Evolutionary conservation across 2,888 invertebrate species (phyloP), one percentile per base, ranked within the genome.

Genomic region (Chalcosyrphus nemorum): DNA sequence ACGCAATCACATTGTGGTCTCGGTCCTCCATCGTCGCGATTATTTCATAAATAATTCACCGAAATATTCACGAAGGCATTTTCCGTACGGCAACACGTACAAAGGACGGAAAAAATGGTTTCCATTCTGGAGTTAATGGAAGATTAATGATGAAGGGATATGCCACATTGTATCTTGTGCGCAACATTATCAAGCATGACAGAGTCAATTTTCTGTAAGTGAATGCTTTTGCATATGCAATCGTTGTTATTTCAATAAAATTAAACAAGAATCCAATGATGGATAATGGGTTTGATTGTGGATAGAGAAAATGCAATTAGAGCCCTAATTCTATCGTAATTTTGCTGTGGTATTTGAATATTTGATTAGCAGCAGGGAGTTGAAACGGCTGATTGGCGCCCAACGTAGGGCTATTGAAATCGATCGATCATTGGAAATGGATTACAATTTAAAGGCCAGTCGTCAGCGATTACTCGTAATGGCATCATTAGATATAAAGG

Each of bases 11-110:
- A 19, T 35, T 41, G 29, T n/a, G 27, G 15, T 11, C 52, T 15
- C 4, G 6, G 7, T 2, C 4, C 4, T 24, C 24, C 2, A 27
- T 47, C 17, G 15, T 15, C 17, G 17, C 19, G 27, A 66, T 66
- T 66, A 66, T 66, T 66, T n/a, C 27, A 66, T 66, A 41, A 66
- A 54, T 66, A 54, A 66, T 66, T 66, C 52, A 66, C 27, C 41
- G 21, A 24, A 15, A 41, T 54, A 29, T 54, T 52, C 52, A 66
- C 41, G 45, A 13, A 35, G n/a, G 21, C 11, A 45, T 45, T 21
- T 45, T 45, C 21, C 11, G 21, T n/a, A n/a, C 45, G 4, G 1
- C 21, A 21, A 11, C 11, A 17, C 9, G 21, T 7, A 11, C 4
- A 2, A 45, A 19, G 3, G 45, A 11, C 7, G 11, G 19, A 11